Evolutionary conservation across 92 coral and sea anemone species (phyloP).

Genomic region (Desmophyllum pertusum): DNA sequence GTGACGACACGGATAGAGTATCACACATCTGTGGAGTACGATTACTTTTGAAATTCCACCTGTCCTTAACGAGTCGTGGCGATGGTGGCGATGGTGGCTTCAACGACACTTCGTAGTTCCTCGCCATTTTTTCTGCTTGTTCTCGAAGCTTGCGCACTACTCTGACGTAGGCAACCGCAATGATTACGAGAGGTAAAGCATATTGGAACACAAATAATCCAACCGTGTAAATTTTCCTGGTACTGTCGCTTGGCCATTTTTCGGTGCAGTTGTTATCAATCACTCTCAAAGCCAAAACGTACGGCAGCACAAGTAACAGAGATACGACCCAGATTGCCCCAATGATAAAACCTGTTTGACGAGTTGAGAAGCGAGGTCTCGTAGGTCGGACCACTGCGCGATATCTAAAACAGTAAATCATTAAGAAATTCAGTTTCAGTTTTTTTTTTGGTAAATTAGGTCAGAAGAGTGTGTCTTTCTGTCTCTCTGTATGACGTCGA

Average conservation of each 20-base stretch:
- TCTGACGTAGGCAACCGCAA: constrained; percentile 72
- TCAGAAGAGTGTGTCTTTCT: neutral
- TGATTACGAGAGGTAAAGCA: constrained; percentile 73
- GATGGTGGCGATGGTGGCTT: neutral
- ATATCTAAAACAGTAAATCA: constrained; percentile 46
- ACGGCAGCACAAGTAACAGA: constrained; percentile 74
- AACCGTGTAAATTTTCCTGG: constrained; percentile 70
- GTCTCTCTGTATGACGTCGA: no score
- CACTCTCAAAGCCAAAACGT: constrained; percentile 63
- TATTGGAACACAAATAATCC: constrained; percentile 78
- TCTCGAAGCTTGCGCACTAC: constrained; percentile 70
- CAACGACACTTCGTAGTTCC: constrained; percentile 12
- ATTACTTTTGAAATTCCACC: neutral
- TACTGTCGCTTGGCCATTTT: constrained; percentile 62
- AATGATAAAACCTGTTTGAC: constrained; percentile 63
- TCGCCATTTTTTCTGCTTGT: constrained; percentile 62
- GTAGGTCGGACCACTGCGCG: constrained; percentile 83
- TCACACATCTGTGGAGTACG: neutral
- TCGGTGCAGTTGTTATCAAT: constrained; percentile 50
- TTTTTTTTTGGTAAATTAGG: neutral
- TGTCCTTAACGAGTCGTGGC: neutral
- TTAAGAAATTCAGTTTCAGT: no score
- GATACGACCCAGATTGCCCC: constrained; percentile 72
- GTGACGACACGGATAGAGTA: neutral
- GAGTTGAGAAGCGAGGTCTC: constrained; percentile 66